Conservation (phyloP, 2,888 invertebrate species). For the Achlya flavicornis region DNA sequence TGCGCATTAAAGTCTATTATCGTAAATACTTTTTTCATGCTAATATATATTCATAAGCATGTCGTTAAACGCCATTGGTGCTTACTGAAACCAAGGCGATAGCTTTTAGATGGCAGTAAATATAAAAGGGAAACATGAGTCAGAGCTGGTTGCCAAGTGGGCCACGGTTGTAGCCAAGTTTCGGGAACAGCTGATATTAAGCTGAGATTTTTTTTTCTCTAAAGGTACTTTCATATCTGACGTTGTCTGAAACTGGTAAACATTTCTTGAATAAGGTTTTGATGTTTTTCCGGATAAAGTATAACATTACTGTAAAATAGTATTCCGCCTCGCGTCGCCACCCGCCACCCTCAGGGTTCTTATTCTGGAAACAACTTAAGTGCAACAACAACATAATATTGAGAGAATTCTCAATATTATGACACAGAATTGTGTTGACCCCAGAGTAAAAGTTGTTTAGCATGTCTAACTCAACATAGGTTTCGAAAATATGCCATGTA, state of each 20-base stretch:
- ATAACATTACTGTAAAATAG: neutral
- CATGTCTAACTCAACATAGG: no score
- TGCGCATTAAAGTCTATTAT: neutral
- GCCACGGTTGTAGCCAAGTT: conserved; percentile 48
- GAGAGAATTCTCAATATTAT: no score
- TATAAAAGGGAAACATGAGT: conserved; percentile 31
- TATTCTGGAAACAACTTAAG: no score
- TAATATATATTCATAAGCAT: conserved; percentile 9
- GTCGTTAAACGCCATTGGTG: conserved; percentile 12
- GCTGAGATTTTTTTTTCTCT: conserved; percentile 30
- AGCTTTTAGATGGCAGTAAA: conserved; percentile 43
- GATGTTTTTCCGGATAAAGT: no score
- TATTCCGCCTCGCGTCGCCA: neutral
- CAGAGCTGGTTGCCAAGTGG: conserved; percentile 34
- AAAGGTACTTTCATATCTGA: conserved; percentile 5
- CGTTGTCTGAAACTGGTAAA: neutral
- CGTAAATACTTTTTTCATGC: conserved; percentile 2
- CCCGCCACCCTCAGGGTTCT: no score
- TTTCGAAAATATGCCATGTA: no score
- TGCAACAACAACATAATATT: no score
- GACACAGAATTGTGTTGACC: no score
- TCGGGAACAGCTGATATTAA: conserved; percentile 54
- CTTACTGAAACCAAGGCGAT: conserved; percentile 34
- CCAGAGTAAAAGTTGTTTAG: no score
- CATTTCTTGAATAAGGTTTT: neutral